Evolutionary conservation across 2,797 vertebrate species (phyloP).

Genomic region (Synaphobranchus kaupii): DNA sequence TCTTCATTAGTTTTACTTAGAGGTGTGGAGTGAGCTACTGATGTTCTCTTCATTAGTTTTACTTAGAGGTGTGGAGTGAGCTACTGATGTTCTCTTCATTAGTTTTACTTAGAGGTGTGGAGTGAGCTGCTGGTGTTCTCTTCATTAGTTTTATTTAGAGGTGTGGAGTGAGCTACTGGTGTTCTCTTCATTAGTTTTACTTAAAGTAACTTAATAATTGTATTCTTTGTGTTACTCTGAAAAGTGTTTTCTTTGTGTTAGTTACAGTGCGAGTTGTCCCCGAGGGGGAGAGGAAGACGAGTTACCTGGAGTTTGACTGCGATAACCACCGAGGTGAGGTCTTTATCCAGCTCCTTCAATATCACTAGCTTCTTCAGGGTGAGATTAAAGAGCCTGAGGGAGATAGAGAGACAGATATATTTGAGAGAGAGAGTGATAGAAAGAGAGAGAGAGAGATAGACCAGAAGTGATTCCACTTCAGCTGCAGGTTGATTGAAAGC

Average conservation of each 20-base stretch:
- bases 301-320: constrained; percentile 89
- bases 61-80: background rate
- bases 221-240: background rate
- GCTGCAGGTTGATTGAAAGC: background rate
- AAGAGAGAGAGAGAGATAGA: constrained; percentile 25
- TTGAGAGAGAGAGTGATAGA: constrained; percentile 24
- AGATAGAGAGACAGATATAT: background rate
- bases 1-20: background rate
- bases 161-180: no score
- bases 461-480: background rate
- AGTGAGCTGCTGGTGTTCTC: no score
- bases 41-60: background rate
- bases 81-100: no score
- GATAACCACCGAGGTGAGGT: constrained; percentile 88
- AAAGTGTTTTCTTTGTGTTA: background rate
- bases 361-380: constrained; percentile 91
- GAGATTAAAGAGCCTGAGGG: constrained; percentile 84
- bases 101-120: background rate
- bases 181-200: background rate
- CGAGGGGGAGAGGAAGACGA: background rate
- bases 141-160: no score
- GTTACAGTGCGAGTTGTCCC: background rate
- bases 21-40: no score
- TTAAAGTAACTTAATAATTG: background rate
- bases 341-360: constrained; percentile 92